phyloP scores from a whole-genome alignment of 2,888 invertebrate genomes.

The Clusia tigrina region DNA sequence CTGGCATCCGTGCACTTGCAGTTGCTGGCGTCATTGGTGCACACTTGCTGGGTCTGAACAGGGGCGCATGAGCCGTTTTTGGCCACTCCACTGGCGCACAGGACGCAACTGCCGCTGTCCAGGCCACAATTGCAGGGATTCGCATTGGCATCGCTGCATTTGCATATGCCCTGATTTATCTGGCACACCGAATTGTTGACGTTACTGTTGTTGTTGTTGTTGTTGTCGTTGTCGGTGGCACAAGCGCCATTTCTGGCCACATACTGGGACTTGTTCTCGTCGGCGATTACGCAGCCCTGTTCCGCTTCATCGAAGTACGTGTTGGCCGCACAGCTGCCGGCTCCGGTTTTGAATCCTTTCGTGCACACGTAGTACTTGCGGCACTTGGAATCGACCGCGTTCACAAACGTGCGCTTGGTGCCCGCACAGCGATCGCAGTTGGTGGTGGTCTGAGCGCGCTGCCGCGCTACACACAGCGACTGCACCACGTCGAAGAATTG shows the following conservation, averaged over 20 bases:
- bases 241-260: slow-evolving; percentile 17
- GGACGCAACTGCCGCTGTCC: too few relatives aligned
- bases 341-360: slow-evolving; percentile 20
- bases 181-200: too few relatives aligned
- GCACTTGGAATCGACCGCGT: slow-evolving; percentile 36
- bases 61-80: too few relatives aligned
- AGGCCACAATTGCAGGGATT: too few relatives aligned
- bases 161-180: too few relatives aligned
- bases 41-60: too few relatives aligned
- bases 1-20: too few relatives aligned
- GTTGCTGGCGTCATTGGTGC: too few relatives aligned
- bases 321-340: slow-evolving; percentile 31
- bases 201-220: too few relatives aligned
- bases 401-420: slow-evolving; percentile 37
- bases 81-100: too few relatives aligned
- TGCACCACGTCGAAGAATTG: slow-evolving; percentile 28
- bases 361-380: slow-evolving; percentile 29
- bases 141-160: too few relatives aligned
- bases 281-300: slow-evolving; percentile 29
- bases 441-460: slow-evolving; percentile 26
- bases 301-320: slow-evolving; percentile 33
- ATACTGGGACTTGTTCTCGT: neutral
- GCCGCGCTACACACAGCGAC: slow-evolving; percentile 30
- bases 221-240: neutral
- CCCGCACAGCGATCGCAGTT: slow-evolving; percentile 43